Base-by-base conservation (phyloP, 1,140 invertebrate species). In the Drosophila tristis region DNA sequence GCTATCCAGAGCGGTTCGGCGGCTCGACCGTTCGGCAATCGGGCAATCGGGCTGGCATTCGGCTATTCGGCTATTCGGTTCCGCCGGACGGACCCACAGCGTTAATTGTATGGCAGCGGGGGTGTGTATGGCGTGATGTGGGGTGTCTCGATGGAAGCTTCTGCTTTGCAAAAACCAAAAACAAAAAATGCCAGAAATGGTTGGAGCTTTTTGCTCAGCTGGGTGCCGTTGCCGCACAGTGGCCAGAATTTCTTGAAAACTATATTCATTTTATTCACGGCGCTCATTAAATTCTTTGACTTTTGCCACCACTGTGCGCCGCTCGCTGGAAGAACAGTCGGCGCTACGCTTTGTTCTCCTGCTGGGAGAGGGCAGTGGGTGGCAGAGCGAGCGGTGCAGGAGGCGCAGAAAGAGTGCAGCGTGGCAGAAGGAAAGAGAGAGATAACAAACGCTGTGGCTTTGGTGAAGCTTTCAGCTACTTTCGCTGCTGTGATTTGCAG, bases 121-220 rank as follows among this genome's bases (percentile, higher is more conserved):
- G 47, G n/a, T 23, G 7, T 2, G 20, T 20, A 20, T 20, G 20
- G 20, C 2, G 20, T 20, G 20, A 20, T 20, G 26, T 16, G 43
- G 0, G 23, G 42, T 23, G 26, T 29, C 5, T 29, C 54, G 29
- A 23, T 15, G 20, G 5, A 23, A 23, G 55, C 23, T 8, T 25
- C 26, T 57, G 53, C 61, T 63, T 63, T 54, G 26, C 56, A 29
- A 43, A 53, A 29, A 29, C 0, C 7, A 29, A 29, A 5, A 5
- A 29, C 5, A 6, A 49, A 64, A 63, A 64, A 9, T 43, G 43
- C 43, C 49, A 58, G 55, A 54, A 20, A 20, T 20, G 20, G 13
- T 53, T 20, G n/a, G 15, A 77, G 63, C 64, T 70, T 85, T 84
- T 39, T 57, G 47, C 80, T 82, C 78, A 81, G 78, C 78, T 81